These are phyloP conservation scores for Oreochromis aureus DNA, from an alignment of 2,113 vertebrate species.

Conservation along the genomic window DNA sequence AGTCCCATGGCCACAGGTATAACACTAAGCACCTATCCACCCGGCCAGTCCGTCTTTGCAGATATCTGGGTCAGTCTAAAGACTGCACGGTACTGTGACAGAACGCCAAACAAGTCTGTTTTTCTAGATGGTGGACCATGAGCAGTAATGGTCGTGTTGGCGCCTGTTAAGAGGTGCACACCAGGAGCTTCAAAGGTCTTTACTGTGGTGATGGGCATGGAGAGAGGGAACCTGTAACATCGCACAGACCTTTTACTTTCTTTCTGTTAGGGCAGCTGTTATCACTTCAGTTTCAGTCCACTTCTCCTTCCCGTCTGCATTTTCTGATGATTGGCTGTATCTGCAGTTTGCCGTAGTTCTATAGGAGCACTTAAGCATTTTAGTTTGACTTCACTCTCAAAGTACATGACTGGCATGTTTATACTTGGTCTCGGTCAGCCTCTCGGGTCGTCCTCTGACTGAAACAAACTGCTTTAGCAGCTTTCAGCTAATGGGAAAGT, in stretches of 20 bases:
- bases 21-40: neutral
- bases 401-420: neutral
- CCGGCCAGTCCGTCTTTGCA: neutral
- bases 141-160: neutral
- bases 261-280: neutral
- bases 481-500: neutral
- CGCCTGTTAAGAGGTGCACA: neutral
- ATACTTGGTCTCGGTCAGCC: neutral
- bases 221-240: neutral
- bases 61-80: rapidly evolving
- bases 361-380: neutral
- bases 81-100: neutral
- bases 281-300: neutral
- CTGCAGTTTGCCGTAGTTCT: neutral
- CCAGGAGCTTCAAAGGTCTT: neutral
- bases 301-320: neutral
- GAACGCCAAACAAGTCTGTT: neutral
- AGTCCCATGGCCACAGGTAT: neutral
- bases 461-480: neutral
- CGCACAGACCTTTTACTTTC: neutral
- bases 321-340: neutral
- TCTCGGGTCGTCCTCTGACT: neutral
- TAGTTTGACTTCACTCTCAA: neutral
- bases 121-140: neutral
- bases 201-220: neutral